Percentiles rank a stretch among this genome's conserved stretches.
Evolutionary conservation across 2,113 vertebrate genomes (phyloP).

Genomic region (Myrmecophaga tridactyla): DNA sequence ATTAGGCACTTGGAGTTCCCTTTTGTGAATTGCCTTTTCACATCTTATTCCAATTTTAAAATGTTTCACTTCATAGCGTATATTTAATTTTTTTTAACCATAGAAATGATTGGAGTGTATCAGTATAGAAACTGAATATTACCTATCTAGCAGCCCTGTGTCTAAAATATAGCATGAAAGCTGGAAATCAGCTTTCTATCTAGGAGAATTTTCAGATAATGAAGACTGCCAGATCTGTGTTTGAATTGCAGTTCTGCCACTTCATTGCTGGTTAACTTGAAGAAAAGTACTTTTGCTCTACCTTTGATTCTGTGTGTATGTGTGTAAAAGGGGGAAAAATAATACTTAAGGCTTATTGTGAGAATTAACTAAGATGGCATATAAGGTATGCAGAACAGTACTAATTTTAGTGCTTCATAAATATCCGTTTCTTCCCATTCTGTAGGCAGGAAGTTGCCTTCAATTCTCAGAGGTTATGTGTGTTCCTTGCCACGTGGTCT

Average conservation of each 20-base stretch:
- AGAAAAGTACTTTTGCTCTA: not conserved
- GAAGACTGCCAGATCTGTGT: not conserved
- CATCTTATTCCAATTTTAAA: not conserved
- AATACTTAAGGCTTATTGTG: not conserved
- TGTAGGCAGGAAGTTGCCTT: not conserved
- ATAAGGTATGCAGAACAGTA: not conserved
- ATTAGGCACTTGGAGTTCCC: not conserved
- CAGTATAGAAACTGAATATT: not conserved
- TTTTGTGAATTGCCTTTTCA: not conserved
- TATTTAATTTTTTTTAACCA: not conserved
- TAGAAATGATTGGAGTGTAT: not conserved
- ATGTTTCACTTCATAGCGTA: not conserved
- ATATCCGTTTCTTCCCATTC: not conserved
- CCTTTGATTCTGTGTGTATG: too few relatives aligned
- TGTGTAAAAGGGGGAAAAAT: not conserved
- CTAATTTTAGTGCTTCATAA: not conserved
- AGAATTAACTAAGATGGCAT: not conserved
- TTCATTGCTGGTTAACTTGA: not conserved
- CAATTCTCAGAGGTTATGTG: not conserved
- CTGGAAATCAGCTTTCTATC: not conserved
- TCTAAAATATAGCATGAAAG: not conserved
- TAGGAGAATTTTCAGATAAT: not conserved
- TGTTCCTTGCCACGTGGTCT: not conserved
- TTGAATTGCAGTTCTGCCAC: not conserved
- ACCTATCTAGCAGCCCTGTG: not conserved